Evolutionary conservation across 2,113 vertebrate species (phyloP), one percentile per base, ranked within the genome.

Genomic region (Callorhinus ursinus): DNA sequence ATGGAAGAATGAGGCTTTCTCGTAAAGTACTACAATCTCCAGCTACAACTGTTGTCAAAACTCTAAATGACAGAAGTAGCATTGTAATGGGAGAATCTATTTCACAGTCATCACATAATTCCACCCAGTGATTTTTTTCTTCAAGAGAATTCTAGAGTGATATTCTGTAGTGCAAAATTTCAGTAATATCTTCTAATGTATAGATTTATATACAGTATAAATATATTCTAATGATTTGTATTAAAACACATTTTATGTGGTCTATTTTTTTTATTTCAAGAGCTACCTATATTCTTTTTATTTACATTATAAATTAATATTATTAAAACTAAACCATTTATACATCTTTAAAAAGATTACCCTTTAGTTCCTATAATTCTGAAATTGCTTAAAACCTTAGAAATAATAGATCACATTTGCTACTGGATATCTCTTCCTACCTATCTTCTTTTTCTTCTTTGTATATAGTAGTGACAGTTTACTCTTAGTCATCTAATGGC

Each of bases 1-100:
- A 99, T 61, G 99, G 99, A 42, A 99, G 99, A 96, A 99, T 99
- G 99, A 99, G 99, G 87, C 99, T 99, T 33, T 99, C 99, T 0
- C 98, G 99, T 1, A 99, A 99, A 99, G 99, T 99, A 9, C 99
- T 99, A 7, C 99, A 99, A 93, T 99, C 99, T 76, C 99, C 99
- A 12, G 99, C 98, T 88, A 98, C 98, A 19, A 96, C 98, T 12
- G 72, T 98, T 2, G 98, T 99, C 80, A 99, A 98, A 98, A 99
- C 99, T 24, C 96, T 99, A 2, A 99, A 97, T 81, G 99, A 99
- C 33, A 99, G 98, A 96, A 99, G 98, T 96, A 99, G 99, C 95
- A 99, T 99, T 98, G 98, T 99, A 55, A 98, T 99, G 98, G 99
- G 98, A 98, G 98, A 98, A 42, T 49, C 97, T 1, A 1, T 97